phyloP scores from a whole-genome alignment of 2,113 vertebrate species.

The Podarcis raffonei region DNA sequence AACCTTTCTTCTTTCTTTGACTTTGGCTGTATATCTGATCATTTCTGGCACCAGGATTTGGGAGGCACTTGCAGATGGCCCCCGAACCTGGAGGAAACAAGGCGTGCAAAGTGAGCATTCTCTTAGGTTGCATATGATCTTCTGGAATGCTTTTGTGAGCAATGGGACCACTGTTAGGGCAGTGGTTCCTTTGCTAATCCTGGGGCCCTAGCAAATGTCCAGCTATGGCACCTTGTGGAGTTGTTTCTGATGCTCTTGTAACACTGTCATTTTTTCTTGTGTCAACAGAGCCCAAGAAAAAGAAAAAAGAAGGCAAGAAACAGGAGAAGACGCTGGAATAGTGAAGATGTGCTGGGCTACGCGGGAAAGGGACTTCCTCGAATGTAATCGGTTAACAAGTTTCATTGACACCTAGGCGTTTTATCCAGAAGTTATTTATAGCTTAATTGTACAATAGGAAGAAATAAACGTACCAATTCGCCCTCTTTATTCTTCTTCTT shows the following conservation, averaged over 20 bases:
- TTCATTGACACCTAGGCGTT: constrained; percentile 80
- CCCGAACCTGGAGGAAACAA: not conserved
- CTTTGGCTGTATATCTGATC: too few species aligned
- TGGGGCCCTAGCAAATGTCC: not conserved
- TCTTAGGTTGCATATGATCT: not conserved
- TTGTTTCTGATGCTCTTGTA: not conserved
- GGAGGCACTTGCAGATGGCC: too few species aligned
- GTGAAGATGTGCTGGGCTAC: constrained; percentile 40
- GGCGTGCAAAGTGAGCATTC: not conserved
- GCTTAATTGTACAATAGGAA: constrained; percentile 78
- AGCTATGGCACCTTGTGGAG: not conserved
- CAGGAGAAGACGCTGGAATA: constrained; percentile 85
- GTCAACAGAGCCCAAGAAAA: constrained; percentile 83
- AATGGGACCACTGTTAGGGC: not conserved
- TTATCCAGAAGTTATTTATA: constrained; percentile 79
- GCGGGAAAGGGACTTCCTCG: constrained; percentile 67
- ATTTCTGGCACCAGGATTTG: too few species aligned
- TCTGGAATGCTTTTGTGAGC: not conserved
- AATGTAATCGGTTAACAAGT: constrained; percentile 71
- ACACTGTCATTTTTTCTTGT: constrained; percentile 40
- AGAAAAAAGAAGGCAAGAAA: constrained; percentile 87
- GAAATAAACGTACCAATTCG: constrained; percentile 63
- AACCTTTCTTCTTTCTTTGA: too few species aligned
- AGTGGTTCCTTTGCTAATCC: not conserved
- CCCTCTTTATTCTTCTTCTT: rapidly evolving